Evolutionary conservation across 2,113 vertebrate species (phyloP).

Genomic region (Gadus chalcogrammus): DNA sequence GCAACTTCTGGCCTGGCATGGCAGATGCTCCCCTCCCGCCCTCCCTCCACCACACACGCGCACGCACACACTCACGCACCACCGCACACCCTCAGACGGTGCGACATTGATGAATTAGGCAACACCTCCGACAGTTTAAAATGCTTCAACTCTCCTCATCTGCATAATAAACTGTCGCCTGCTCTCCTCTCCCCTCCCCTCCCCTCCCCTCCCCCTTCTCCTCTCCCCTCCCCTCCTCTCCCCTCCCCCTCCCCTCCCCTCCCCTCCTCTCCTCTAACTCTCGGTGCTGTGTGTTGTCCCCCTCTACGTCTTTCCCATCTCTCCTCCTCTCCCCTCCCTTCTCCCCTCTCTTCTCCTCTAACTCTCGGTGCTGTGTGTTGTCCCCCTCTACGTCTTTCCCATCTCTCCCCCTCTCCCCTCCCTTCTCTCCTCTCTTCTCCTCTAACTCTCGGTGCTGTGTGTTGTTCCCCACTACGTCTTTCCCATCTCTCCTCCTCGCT

Average conservation of each 20-base stretch:
- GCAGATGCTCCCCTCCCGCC: conserved; percentile 33
- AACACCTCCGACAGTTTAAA: conserved; percentile 50
- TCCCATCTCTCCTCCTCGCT: conserved; percentile 2
- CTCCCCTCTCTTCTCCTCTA: not conserved
- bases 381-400: no score
- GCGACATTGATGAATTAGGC: conserved; percentile 65
- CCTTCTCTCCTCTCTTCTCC: not conserved
- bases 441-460: no score
- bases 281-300: no score
- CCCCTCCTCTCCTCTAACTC: not conserved
- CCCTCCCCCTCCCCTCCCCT: not conserved
- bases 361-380: no score
- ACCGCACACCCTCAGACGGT: not conserved
- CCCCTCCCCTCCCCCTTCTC: conserved; percentile 11
- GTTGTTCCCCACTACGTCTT: no score
- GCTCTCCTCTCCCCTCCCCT: conserved; percentile 39
- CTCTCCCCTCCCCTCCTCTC: conserved; percentile 9
- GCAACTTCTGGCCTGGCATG: conserved; percentile 11
- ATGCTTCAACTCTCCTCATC: conserved; percentile 49
- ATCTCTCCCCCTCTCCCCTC: not conserved
- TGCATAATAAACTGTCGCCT: conserved; percentile 61
- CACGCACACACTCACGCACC: conserved; percentile 1
- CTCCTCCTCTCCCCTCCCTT: conserved; percentile 8
- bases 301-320: no score
- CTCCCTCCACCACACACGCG: conserved; percentile 5